Percentiles rank a stretch among this genome's conserved stretches.
Evolutionary conservation across 2,113 vertebrate species (phyloP).

Genomic region (Syrmaticus mikado): DNA sequence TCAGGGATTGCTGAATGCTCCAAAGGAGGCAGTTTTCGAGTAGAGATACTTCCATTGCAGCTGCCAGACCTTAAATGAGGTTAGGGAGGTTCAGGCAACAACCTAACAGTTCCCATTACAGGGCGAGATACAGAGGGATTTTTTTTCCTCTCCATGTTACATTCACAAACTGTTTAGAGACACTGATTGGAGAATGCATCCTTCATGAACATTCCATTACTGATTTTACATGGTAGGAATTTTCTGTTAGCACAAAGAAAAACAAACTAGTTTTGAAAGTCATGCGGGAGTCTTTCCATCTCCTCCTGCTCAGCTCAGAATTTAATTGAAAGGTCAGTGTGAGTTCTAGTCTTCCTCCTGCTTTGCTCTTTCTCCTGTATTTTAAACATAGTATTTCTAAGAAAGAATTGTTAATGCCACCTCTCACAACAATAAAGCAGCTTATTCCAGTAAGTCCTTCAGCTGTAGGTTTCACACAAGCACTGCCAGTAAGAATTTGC

Average conservation of each 20-base stretch:
- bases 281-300: neutral
- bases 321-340: neutral
- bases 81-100: no score
- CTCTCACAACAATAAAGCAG: neutral
- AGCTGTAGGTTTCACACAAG: neutral
- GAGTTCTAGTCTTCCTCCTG: neutral
- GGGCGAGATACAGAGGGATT: neutral
- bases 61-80: no score
- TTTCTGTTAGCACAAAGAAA: conserved; percentile 7
- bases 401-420: neutral
- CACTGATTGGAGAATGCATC: neutral
- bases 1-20: no score
- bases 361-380: neutral
- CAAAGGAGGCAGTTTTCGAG: neutral
- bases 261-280: neutral
- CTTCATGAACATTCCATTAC: neutral
- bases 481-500: neutral
- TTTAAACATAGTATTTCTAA: neutral
- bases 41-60: no score
- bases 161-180: conserved; percentile 17
- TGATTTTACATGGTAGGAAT: neutral
- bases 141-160: neutral
- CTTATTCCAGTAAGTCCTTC: neutral
- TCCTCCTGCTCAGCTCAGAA: neutral
- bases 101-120: neutral